Evolutionary conservation across 2,888 invertebrate species (phyloP), one percentile per base, ranked within the genome.

Genomic region (Mesopsocus fuscifrons): DNA sequence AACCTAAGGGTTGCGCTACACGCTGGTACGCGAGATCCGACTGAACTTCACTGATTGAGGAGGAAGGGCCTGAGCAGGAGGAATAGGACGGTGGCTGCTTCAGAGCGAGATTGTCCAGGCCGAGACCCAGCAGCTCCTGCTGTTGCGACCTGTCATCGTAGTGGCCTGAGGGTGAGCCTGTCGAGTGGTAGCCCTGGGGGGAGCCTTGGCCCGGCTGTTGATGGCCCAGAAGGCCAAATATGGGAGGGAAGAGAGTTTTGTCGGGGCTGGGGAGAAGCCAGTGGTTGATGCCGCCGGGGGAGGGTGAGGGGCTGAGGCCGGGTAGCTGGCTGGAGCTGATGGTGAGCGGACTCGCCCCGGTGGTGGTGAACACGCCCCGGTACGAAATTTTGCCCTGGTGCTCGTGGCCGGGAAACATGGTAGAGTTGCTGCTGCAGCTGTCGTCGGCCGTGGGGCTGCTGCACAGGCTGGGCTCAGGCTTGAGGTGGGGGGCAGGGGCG

Each of bases 211-310:
- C 57, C 38, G 63, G 62, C 31, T 62, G 61, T 46, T 54, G 57
- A 31, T 57, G 52, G 5, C 48, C 75, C 50, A 78, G 67, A 46
- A 74, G 59, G 34, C 69, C 67, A 52, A 73, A 74, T 62, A 74
- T 68, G n/a, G 67, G 64, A 3, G 72, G 73, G 53, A 68, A 68
- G 44, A 76, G 63, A 3, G 72, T 69, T 55, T 76, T 74, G 52
- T 75, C 74, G 26, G 73, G 71, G 50, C 71, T 71, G 17, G 74
- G 78, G 48, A 83, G 66, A 53, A 78, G 72, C 79, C 77, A 85
- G 59, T 71, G 81, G 54, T 66, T 74, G 53, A 73, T 67, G 49
- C 63, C 68, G 49, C 59, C 67, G 1, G 72, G 59, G 45, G 66
- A 64, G 51, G 74, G 68, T 51, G 73, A 67, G 61, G 66, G 69